Evolutionary conservation across 2,113 vertebrate genomes (phyloP), one percentile per base, ranked within the genome.

Genomic region (Caranx ignobilis): DNA sequence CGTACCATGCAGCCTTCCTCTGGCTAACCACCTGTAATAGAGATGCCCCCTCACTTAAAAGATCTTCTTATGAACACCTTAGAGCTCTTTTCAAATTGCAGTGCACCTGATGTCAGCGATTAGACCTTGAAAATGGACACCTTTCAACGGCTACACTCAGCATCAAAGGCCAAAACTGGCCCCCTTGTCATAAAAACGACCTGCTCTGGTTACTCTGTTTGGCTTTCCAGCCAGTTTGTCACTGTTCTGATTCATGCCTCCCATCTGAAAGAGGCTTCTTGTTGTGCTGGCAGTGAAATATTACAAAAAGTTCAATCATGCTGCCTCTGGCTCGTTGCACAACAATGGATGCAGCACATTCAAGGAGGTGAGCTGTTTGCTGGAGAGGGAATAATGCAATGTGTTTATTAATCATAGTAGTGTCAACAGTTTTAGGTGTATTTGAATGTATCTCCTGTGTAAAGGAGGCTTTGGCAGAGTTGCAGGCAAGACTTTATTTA

Each of bases 151-250:
- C 86, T 89, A 89, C 85, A 80, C 93, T 92, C 89, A 87, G 88
- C 90, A 89, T 94, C 90, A 91, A 93, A 92, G 86, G 85, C 78
- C 71, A 81, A 84, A 86, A 77, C 88, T 90, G 85, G 75, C 88
- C 77, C 79, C 75, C 88, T 81, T 87, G 84, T 91, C 87, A 80
- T 86, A 86, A 91, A 45, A 86, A 82, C n/a, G 63, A 71, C 82
- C 88, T 79, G 83, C 90, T 94, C 85, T 78, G 75, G 91, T 90
- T 91, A 88, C 90, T 84, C 84, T 90, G 84, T 94, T 93, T 93
- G 94, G 89, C 87, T 92, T 93, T 92, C 90, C 85, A 89, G 87
- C 87, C 84, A 87, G 93, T 91, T 92, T 94, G 93, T 94, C 92
- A 92, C 91, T 77, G 73, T 83, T 77, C 80, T 89, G 87, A 92